A percentile compares a stretch with the other conserved stretches of the same genome.
Evolutionary conservation across 2,797 vertebrate genomes (phyloP).

Genomic region (Neostethus bicornis): DNA sequence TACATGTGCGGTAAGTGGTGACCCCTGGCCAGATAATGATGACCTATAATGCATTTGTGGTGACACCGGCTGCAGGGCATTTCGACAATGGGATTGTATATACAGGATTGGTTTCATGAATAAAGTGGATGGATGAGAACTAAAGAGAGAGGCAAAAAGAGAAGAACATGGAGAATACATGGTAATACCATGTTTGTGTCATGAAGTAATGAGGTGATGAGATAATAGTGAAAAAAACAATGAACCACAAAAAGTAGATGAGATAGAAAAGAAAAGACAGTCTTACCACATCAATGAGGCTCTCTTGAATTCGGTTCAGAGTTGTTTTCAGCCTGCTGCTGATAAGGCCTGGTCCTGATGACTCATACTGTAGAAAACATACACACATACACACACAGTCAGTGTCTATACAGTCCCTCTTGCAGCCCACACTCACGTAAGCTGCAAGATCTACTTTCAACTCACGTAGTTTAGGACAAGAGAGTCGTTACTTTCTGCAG

Average conservation of each 20-base stretch:
- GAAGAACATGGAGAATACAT: constrained; percentile 2
- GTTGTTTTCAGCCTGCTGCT: constrained; percentile 97
- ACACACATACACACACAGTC: constrained; percentile 37
- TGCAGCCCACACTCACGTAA: constrained; percentile 9
- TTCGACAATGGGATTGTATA: constrained; percentile 22
- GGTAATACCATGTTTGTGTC: constrained; percentile 38
- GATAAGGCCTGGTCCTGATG: constrained; percentile 93
- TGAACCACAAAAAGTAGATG: constrained; percentile 16
- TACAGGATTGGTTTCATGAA: constrained; percentile 1
- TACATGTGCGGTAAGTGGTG: constrained; percentile 25
- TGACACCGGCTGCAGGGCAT: constrained; percentile 31
- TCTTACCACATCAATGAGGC: constrained; percentile 95
- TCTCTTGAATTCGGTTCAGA: constrained; percentile 96
- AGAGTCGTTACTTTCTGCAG: constrained; percentile 25
- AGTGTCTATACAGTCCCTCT: constrained; percentile 25
- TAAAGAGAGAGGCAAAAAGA: constrained; percentile 26
- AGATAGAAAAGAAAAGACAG: constrained; percentile 7
- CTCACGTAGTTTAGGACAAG: constrained; percentile 29
- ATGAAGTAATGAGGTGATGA: constrained; percentile 25
- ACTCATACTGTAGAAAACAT: constrained; percentile 88
- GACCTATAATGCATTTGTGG: constrained; percentile 67
- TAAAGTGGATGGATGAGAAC: constrained; percentile 28
- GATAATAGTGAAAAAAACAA: constrained; percentile 15
- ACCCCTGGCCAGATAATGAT: constrained; percentile 61
- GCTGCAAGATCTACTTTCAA: constrained; percentile 32